Percentiles rank a stretch among this genome's conserved stretches.
Conservation (phyloP, 2,888 invertebrate genomes). For the Drosophila multiciliata region DNA sequence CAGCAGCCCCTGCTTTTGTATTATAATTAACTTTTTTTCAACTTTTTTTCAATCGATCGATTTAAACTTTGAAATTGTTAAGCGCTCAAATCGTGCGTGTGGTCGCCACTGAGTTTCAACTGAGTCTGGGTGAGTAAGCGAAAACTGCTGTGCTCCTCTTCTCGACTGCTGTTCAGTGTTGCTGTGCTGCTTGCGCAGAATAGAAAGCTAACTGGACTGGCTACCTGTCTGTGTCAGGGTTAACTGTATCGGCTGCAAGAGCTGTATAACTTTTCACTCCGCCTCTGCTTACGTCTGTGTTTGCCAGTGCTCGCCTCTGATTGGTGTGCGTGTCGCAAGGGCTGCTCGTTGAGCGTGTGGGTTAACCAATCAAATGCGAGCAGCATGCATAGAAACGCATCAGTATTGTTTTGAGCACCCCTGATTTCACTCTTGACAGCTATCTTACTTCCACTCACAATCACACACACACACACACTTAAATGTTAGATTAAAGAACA, state of each 20-base stretch:
- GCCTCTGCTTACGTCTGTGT: constrained; percentile 8
- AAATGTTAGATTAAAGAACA: constrained; percentile 10
- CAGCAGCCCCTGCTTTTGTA: background rate
- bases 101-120: constrained; percentile 54
- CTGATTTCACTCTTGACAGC: constrained; percentile 7
- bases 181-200: constrained; percentile 6
- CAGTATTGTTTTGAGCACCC: constrained; percentile 6
- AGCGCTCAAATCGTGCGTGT: constrained; percentile 51
- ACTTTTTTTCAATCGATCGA: background rate
- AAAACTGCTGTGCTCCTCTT: constrained; percentile 22
- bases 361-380: constrained; percentile 25
- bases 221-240: constrained; percentile 1
- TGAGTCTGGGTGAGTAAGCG: constrained; percentile 56
- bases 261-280: constrained; percentile 8
- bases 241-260: background rate
- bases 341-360: background rate
- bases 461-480: background rate
- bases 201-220: constrained; percentile 9
- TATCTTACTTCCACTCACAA: constrained; percentile 18
- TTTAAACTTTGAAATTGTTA: constrained; percentile 1
- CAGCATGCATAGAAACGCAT: constrained; percentile 1
- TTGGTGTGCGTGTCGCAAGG: constrained; percentile 31
- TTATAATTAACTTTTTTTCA: background rate
- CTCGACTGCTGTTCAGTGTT: background rate
- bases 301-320: constrained; percentile 11